These are phyloP conservation scores for Quiscalus mexicanus DNA, from an alignment of 2,113 vertebrate genomes.

Conservation along the genomic window DNA sequence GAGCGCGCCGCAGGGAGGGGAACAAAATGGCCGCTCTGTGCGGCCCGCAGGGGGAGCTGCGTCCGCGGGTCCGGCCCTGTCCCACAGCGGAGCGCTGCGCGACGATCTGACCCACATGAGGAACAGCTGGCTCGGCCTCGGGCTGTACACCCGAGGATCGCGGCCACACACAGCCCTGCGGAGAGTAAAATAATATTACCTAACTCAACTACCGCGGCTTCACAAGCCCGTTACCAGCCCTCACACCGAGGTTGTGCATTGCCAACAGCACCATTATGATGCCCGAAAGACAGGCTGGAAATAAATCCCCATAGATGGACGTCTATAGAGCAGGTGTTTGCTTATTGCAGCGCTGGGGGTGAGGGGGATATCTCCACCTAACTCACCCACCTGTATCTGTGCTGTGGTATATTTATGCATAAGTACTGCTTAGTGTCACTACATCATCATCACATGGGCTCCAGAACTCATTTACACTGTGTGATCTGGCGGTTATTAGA, in stretches of 20 bases:
- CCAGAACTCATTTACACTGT: not conserved
- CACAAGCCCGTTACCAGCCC: rapidly evolving
- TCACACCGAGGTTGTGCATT: not conserved
- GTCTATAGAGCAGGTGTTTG: not conserved
- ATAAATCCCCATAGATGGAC: rapidly evolving
- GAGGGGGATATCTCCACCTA: not conserved
- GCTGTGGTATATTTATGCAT: not conserved
- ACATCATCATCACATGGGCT: rapidly evolving
- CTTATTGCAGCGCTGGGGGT: not conserved
- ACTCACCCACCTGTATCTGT: not conserved
- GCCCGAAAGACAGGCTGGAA: not conserved
- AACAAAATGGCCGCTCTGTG: not conserved
- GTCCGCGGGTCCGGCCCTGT: not conserved
- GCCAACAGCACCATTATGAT: rapidly evolving
- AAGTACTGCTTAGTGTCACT: not conserved
- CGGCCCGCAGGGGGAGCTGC: no score
- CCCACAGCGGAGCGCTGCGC: rapidly evolving
- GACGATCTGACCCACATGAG: rapidly evolving
- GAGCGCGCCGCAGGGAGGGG: rapidly evolving
- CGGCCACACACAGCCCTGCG: rapidly evolving
- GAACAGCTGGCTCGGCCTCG: not conserved
- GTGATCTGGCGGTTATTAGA: not conserved
- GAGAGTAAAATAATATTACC: no score
- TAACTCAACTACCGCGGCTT: rapidly evolving
- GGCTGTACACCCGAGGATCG: rapidly evolving